Percentiles rank a stretch among this genome's conserved stretches.
phyloP scores from a whole-genome alignment of 2,797 vertebrate genomes.

The Falco naumanni region DNA sequence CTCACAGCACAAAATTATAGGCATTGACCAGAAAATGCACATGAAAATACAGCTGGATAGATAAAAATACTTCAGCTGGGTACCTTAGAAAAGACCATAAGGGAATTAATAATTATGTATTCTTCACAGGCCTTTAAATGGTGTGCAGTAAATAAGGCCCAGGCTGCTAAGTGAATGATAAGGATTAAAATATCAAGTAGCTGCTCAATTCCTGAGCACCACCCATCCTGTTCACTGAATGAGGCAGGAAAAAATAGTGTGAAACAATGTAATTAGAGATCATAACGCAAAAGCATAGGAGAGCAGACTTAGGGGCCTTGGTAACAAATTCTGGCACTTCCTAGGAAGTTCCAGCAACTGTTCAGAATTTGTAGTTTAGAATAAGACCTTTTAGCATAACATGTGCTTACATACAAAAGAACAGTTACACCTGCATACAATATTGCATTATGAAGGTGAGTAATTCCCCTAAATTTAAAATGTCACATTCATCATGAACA shows the following conservation, averaged over 20 bases:
- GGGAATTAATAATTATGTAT: slow-evolving; percentile 45
- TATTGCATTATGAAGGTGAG: slow-evolving; percentile 30
- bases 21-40: neutral
- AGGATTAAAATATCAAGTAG: slow-evolving; percentile 60
- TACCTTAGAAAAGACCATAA: neutral
- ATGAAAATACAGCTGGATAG: slow-evolving; percentile 6
- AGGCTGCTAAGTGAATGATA: slow-evolving; percentile 39
- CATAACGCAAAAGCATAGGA: neutral
- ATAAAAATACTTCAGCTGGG: slow-evolving; percentile 34
- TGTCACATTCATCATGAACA: slow-evolving; percentile 5
- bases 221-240: slow-evolving; percentile 58
- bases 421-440: slow-evolving; percentile 40
- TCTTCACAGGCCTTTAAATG: slow-evolving; percentile 45
- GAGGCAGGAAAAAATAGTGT: slow-evolving; percentile 66
- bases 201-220: slow-evolving; percentile 45
- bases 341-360: slow-evolving; percentile 53
- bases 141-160: slow-evolving; percentile 27
- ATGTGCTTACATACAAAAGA: slow-evolving; percentile 20
- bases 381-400: slow-evolving; percentile 11
- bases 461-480: slow-evolving; percentile 44
- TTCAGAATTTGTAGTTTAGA: slow-evolving; percentile 36
- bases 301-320: neutral
- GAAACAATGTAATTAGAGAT: slow-evolving; percentile 63
- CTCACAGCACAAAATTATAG: neutral
- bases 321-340: slow-evolving; percentile 39